Base-by-base conservation (phyloP, 2,797 vertebrate species). In the Acanthopagrus latus region DNA sequence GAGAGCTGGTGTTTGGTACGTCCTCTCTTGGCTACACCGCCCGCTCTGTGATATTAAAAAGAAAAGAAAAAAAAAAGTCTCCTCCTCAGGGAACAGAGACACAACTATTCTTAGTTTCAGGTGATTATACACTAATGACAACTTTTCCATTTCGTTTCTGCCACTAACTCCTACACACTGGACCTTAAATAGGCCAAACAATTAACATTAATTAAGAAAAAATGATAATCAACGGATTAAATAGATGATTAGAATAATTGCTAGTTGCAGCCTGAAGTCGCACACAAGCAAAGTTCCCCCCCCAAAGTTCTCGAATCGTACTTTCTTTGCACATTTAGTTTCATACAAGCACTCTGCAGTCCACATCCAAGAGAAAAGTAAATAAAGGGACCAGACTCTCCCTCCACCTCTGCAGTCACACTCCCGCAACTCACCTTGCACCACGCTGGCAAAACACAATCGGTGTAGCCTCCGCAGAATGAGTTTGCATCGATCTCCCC, bases 401-500 rank as follows among this genome's bases (percentile, higher is more conserved):
- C 58, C 47, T 76, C 52, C 44, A 48, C 60, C 68, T 71, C 41
- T 38, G 4, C 65, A 52, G 20, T 79, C 71, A n/a, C 75, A 60
- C 59, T 80, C 54, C 66, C 38, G 59, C 68, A 60, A 17, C 74
- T 69, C 54, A 5, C 78, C 58, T 29, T 64, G 75, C 79, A 64
- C 79, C 83, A 65, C 23, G 68, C 82, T 60, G 80, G 59, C 43
- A 43, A 86, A 92, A 88, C 71, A 74, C 81, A 81, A 83, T 90
- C 56, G 88, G 80, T 74, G 77, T 47, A 74, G 78, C 75, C 51
- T 52, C 48, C 74, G 65, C 82, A 86, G 87, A 92, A 89, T 82
- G 76, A 89, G 88, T 92, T 91, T 81, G 70, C 88, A 95, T 95
- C 82, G 91, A 95, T 94, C 85, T 73, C 13, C 56, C 69, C 43